Conservation (phyloP, 2,888 invertebrate genomes). For the Dysmachus trigonus region DNA sequence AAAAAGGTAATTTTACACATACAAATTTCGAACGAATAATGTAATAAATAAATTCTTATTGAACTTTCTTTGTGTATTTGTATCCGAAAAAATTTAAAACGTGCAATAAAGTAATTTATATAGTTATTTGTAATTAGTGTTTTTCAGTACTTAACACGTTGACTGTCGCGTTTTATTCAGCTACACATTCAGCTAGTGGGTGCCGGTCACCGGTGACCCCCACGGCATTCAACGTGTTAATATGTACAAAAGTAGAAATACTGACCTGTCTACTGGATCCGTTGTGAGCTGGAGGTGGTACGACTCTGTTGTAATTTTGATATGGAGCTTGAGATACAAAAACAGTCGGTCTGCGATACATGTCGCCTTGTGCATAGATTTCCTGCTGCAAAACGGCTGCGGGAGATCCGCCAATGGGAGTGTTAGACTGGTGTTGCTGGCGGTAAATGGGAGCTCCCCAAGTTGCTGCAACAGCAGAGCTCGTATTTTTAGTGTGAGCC, state of each 20-base stretch:
- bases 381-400: conserved; percentile 63
- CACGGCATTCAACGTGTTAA: too few relatives aligned
- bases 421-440: conserved; percentile 68
- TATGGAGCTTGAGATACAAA: conserved; percentile 71
- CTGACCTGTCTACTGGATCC: conserved; percentile 64
- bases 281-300: conserved; percentile 64
- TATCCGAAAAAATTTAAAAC: too few relatives aligned
- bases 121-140: too few relatives aligned
- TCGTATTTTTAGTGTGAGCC: conserved; percentile 64
- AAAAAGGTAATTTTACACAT: too few relatives aligned
- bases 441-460: conserved; percentile 64
- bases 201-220: too few relatives aligned
- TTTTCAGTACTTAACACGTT: too few relatives aligned
- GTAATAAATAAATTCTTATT: too few relatives aligned
- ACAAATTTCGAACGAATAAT: too few relatives aligned
- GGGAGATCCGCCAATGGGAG: conserved; percentile 64
- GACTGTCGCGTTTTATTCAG: too few relatives aligned
- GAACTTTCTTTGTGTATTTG: too few relatives aligned
- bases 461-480: conserved; percentile 57
- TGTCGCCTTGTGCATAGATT: conserved; percentile 65
- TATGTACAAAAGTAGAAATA: conserved; percentile 58
- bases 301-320: conserved; percentile 62
- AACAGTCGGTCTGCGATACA: conserved; percentile 74
- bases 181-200: too few relatives aligned
- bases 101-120: too few relatives aligned